Base-by-base conservation (phyloP, 2,888 invertebrate species). In the Coecobrya sp. region DNA sequence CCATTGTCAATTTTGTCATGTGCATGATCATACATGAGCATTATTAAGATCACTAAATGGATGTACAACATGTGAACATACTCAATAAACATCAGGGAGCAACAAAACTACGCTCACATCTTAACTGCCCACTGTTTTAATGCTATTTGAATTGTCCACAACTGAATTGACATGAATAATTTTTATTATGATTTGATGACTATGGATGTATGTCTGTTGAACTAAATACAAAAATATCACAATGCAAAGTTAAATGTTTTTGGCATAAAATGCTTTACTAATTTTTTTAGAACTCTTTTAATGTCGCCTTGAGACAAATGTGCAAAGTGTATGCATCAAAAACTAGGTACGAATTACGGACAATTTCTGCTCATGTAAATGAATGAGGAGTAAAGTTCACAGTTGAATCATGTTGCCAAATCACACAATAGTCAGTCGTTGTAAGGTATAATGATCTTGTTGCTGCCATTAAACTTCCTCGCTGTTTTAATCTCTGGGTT, bases 391-490 rank as follows among this genome's bases (percentile, higher is more conserved):
- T 45, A 36, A 30, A 59, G 76, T 30, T 68, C 30, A 59, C 11
- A 62, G 13, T 19, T 55, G 76, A 87, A 62, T 27, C 22, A 27
- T 36, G 59, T 49, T 90, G 85, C 90, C 42, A 70, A 89, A 89
- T 45, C 45, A 42, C 10, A 70, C 13, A 36, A 19, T 52, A 86
- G 4, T 49, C 11, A 68, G 36, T 7, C 36, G 36, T 36, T 36
- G 19, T 76, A 49, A 70, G 19, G 84, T 62, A n/a, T n/a, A 84
- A 85, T 19, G 52, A 49, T 88, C 70, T 59, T 84, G 55, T 62
- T 30, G 19, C 30, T 86, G 79, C 86, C 81, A 91, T 91, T 82
- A 86, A 91, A 91, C 91, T 91, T 91, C 91, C 91, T 91, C 86
- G 81, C 85, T 79, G 59, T 30, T 70, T 49, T 85, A 62, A 13